Evolutionary conservation across 2,113 vertebrate species (phyloP).

Genomic region (Coturnix japonica): DNA sequence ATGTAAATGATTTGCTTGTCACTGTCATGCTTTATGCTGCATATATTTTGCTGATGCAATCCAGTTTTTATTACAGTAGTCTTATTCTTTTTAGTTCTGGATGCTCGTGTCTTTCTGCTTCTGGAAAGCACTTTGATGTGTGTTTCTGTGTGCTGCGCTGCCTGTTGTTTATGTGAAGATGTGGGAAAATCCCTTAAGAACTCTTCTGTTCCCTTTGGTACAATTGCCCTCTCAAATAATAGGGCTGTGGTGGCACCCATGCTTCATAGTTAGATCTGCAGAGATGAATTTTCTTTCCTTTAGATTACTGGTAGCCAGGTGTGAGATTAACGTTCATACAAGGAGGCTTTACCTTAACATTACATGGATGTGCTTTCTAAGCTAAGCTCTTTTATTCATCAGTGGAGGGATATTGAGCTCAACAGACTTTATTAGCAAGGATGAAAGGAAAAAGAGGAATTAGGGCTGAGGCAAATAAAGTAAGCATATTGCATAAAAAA

Average conservation of each 20-base stretch:
- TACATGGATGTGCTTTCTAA: slow-evolving; percentile 11
- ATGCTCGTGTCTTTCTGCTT: not conserved
- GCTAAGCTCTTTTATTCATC: not conserved
- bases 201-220: not conserved
- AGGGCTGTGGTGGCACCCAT: not conserved
- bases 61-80: slow-evolving; percentile 3
- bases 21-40: not conserved
- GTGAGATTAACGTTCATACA: not conserved
- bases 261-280: not conserved
- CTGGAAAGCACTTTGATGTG: not conserved
- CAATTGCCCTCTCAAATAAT: not conserved
- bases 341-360: slow-evolving; percentile 10
- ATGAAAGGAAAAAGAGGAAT: not conserved
- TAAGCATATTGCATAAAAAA: not conserved
- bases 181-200: not conserved
- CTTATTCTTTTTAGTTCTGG: not conserved
- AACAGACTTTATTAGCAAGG: not conserved
- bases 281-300: not conserved
- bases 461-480: not conserved
- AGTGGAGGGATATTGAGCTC: not conserved
- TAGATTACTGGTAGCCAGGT: not conserved
- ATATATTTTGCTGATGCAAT: not conserved
- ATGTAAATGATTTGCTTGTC: not conserved
- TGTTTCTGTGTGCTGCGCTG: not conserved
- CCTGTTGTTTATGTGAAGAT: not conserved